These are phyloP conservation scores for Microchirus variegatus DNA, from an alignment of 2,797 vertebrate genomes.

Conservation along the genomic window DNA sequence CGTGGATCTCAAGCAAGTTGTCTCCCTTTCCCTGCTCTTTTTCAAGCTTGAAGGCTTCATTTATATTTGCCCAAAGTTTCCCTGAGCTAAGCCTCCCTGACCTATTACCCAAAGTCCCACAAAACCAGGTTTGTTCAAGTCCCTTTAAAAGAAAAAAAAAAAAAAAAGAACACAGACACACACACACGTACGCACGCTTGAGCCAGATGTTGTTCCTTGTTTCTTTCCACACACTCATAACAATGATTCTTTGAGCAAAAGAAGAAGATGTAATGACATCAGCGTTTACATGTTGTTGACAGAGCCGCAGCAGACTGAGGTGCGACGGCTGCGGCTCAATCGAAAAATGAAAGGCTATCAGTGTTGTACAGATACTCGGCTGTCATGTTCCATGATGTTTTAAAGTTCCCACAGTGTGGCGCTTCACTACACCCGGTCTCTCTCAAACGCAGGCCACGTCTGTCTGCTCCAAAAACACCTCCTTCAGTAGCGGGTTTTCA, in stretches of 20 bases:
- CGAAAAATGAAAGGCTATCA: slow-evolving; percentile 31
- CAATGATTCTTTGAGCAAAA: slow-evolving; percentile 56
- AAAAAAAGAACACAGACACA: slow-evolving; percentile 29
- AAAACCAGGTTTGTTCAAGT: slow-evolving; percentile 79
- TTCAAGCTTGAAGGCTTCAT: slow-evolving; percentile 59
- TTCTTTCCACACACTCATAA: slow-evolving; percentile 78
- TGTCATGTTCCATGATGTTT: slow-evolving; percentile 8
- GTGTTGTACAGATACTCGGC: slow-evolving; percentile 8
- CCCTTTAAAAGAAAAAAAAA: slow-evolving; percentile 53
- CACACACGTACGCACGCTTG: slow-evolving; percentile 54
- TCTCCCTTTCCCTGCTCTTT: slow-evolving; percentile 35
- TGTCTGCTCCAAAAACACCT: slow-evolving; percentile 32
- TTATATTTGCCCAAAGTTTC: slow-evolving; percentile 81
- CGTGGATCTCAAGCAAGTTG: slow-evolving; percentile 33
- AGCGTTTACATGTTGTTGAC: slow-evolving; percentile 60
- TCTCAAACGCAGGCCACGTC: slow-evolving; percentile 18
- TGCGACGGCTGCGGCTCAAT: background rate
- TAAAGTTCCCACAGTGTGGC: slow-evolving; percentile 2
- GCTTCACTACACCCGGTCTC: slow-evolving; percentile 15
- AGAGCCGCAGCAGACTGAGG: slow-evolving; percentile 37
- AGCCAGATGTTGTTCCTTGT: slow-evolving; percentile 77
- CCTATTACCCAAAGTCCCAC: slow-evolving; percentile 81
- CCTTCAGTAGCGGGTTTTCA: slow-evolving; percentile 43
- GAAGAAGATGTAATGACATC: slow-evolving; percentile 56
- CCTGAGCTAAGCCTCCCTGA: slow-evolving; percentile 80